Evolutionary conservation across 2,113 vertebrate species (phyloP).

Genomic region (Isurus oxyrinchus): DNA sequence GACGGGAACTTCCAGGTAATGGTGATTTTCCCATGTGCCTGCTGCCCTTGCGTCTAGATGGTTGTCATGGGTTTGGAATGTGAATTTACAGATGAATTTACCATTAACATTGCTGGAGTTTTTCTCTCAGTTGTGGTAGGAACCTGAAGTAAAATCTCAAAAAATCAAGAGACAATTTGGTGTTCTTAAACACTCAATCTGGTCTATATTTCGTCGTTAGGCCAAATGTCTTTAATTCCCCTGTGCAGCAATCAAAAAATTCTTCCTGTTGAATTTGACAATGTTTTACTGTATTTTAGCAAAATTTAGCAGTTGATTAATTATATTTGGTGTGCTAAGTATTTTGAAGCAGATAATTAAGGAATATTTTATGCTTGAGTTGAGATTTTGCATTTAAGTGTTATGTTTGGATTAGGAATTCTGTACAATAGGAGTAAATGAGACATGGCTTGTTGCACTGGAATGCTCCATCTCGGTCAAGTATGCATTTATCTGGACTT

Average conservation of each 20-base stretch:
- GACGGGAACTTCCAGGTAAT: no score
- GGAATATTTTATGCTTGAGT: background rate
- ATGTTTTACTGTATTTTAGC: background rate
- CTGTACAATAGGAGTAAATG: background rate
- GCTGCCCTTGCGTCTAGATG: no score
- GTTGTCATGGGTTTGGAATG: no score
- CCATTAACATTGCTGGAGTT: background rate
- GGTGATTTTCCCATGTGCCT: no score
- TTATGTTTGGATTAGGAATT: conserved; percentile 27
- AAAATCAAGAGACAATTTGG: background rate
- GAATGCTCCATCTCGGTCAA: background rate
- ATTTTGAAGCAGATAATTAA: conserved; percentile 25
- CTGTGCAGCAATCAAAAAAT: background rate
- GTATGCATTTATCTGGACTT: background rate
- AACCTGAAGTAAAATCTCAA: background rate
- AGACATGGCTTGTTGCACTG: background rate
- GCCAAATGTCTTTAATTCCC: background rate
- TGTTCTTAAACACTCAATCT: background rate
- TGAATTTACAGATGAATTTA: background rate
- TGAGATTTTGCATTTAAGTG: background rate
- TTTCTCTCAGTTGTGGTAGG: background rate
- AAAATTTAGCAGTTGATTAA: background rate
- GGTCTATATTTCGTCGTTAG: background rate
- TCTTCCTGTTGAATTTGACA: background rate
- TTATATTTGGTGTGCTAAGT: conserved; percentile 6